A percentile compares a stretch with the other conserved stretches of the same genome.
Conservation (phyloP, 2,888 invertebrate species). For the Ceratothoa steindachneri region DNA sequence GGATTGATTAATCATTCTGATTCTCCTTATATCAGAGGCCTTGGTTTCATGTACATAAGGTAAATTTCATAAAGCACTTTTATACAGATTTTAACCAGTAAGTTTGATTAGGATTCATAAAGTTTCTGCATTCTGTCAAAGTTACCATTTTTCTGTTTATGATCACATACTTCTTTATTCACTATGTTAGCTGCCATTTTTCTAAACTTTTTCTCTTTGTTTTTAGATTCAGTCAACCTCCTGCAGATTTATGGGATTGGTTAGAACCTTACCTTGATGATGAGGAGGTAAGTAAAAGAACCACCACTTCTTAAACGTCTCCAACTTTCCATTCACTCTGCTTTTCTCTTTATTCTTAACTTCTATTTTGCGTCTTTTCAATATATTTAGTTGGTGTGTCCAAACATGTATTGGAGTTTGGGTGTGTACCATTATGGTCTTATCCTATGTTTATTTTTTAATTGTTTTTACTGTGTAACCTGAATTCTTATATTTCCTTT, state of each 20-base stretch:
- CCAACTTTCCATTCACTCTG: not conserved
- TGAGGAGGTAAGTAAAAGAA: conserved; percentile 68
- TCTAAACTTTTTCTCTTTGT: too few relatives aligned
- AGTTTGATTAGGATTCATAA: too few relatives aligned
- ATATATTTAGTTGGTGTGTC: too few relatives aligned
- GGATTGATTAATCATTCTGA: conserved; percentile 91
- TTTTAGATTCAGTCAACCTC: conserved; percentile 90
- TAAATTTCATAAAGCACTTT: too few relatives aligned
- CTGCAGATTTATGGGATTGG: conserved; percentile 93
- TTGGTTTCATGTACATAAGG: conserved; percentile 78
- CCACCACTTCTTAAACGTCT: conserved; percentile 15
- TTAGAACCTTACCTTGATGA: conserved; percentile 93
- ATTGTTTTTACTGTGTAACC: too few relatives aligned
- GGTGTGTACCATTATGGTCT: not conserved
- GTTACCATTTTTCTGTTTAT: too few relatives aligned
- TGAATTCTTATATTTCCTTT: too few relatives aligned
- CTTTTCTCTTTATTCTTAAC: not conserved
- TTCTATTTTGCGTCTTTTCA: not conserved
- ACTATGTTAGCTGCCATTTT: too few relatives aligned
- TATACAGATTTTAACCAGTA: too few relatives aligned
- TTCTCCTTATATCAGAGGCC: conserved; percentile 93
- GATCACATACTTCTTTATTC: too few relatives aligned
- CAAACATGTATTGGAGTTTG: not conserved
- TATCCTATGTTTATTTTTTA: too few relatives aligned
- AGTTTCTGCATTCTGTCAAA: too few relatives aligned